phyloP scores from a whole-genome alignment of 2,797 vertebrate species.

The Choloepus didactylus region DNA sequence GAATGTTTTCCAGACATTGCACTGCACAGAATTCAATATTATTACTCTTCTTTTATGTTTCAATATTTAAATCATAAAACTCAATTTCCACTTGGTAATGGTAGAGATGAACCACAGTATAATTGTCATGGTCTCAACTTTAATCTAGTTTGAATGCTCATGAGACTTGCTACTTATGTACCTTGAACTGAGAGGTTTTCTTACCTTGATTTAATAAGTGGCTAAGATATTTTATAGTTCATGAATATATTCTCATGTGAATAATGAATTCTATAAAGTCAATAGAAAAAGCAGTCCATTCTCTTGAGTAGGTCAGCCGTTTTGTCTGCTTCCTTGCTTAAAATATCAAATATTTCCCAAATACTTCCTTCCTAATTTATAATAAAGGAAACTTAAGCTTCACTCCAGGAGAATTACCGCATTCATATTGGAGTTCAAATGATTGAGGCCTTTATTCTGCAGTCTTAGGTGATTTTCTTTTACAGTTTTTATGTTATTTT shows the following conservation, averaged over 20 bases:
- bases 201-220: conserved; percentile 10
- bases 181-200: background rate
- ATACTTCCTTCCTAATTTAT: background rate
- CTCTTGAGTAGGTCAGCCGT: background rate
- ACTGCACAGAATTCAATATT: background rate
- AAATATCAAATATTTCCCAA: conserved; percentile 8
- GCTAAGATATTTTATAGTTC: background rate
- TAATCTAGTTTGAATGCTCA: conserved; percentile 9
- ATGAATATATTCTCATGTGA: conserved; percentile 6
- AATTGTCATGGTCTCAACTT: background rate
- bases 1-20: conserved; percentile 37
- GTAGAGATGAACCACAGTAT: background rate
- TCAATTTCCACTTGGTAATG: conserved; percentile 1
- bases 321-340: background rate
- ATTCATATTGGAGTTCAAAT: background rate
- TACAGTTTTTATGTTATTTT: background rate
- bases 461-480: background rate
- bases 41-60: conserved; percentile 39
- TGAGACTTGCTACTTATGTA: background rate
- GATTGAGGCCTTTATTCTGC: background rate
- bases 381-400: background rate
- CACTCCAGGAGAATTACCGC: background rate
- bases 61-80: conserved; percentile 43
- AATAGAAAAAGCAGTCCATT: background rate
- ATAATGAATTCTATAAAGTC: background rate